Percentiles rank a stretch among this genome's conserved stretches.
These are phyloP conservation scores for Hoplias malabaricus DNA, from an alignment of 2,113 vertebrate species.

Conservation along the genomic window DNA sequence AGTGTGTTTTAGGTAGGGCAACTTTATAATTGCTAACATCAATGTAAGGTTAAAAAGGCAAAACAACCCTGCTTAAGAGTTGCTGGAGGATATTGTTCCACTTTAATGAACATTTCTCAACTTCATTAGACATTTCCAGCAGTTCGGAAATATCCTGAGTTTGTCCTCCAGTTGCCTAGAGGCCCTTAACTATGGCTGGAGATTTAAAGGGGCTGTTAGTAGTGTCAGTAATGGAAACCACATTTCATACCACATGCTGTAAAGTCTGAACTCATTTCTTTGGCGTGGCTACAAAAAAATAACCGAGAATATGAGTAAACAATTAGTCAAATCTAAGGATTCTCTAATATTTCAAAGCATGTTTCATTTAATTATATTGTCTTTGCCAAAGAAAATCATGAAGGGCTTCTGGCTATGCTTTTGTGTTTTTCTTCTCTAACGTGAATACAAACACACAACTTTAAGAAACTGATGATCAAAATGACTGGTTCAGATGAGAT, in stretches of 20 bases:
- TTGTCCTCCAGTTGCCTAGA: background rate
- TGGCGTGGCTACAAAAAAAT: background rate
- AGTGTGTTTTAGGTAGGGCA: background rate
- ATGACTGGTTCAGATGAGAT: background rate
- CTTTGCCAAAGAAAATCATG: background rate
- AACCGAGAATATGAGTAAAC: background rate
- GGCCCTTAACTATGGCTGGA: slow-evolving; percentile 7
- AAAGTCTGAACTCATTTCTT: background rate
- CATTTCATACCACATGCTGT: background rate
- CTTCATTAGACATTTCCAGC: background rate
- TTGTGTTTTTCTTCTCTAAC: background rate
- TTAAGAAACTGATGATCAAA: background rate
- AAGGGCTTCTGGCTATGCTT: background rate
- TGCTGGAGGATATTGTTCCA: background rate
- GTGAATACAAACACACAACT: background rate
- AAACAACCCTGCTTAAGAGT: background rate
- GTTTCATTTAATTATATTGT: background rate
- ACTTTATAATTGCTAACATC: background rate
- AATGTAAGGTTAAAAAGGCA: background rate
- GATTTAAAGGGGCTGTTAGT: background rate
- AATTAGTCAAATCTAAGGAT: background rate
- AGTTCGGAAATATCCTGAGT: background rate
- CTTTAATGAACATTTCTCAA: background rate
- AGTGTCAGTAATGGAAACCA: slow-evolving; percentile 7
- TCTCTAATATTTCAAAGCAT: background rate